Conservation (phyloP, 2,888 invertebrate genomes). For the Dusona sp. region DNA sequence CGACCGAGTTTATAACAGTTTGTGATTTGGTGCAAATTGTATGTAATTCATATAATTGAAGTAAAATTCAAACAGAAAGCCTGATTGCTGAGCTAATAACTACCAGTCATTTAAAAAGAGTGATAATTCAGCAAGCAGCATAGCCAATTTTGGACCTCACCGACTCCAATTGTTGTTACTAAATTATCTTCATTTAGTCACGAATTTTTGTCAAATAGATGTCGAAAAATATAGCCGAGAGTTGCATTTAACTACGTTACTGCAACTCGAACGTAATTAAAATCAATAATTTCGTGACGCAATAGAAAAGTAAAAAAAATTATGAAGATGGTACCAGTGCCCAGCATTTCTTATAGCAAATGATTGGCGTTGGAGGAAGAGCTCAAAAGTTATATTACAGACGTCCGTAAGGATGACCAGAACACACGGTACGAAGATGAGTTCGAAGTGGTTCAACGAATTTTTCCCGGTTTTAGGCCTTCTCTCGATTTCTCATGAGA, state of each 20-base stretch:
- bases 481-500: conserved; percentile 13
- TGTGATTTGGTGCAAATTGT: too few relatives aligned
- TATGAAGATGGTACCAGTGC: too few relatives aligned
- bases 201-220: background rate
- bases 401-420: too few relatives aligned
- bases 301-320: background rate
- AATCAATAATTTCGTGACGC: background rate
- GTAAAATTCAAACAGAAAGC: too few relatives aligned
- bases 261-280: background rate
- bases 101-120: too few relatives aligned
- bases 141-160: background rate
- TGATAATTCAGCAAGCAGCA: background rate
- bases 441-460: background rate
- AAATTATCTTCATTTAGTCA: too few relatives aligned
- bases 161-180: background rate
- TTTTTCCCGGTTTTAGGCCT: conserved; percentile 8
- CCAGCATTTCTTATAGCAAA: background rate
- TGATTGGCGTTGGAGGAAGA: background rate
- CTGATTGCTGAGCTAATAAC: too few relatives aligned
- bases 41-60: too few relatives aligned
- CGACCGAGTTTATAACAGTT: too few relatives aligned
- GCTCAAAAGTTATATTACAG: background rate
- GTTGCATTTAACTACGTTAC: background rate
- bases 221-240: background rate
- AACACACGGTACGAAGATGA: background rate